Evolutionary conservation across 2,888 invertebrate species (phyloP), one percentile per base, ranked within the genome.

Genomic region (Atrina japonica): DNA sequence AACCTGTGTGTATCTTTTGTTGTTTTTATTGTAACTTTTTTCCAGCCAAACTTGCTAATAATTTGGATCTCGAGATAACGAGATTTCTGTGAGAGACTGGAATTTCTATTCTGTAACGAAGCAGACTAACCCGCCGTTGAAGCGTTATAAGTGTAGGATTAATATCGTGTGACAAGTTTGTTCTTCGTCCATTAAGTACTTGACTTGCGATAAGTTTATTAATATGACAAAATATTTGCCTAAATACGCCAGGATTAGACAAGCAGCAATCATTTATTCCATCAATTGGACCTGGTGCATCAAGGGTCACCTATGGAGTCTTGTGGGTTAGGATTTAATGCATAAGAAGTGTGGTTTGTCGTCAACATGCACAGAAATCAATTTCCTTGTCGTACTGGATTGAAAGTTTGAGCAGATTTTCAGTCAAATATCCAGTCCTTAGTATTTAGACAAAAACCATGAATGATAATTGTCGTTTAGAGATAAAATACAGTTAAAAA

Each of bases 161-260:
- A 80, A 61, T 70, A 70, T 73, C 59, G 65, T 60, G 68, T 83
- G 83, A 80, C 84, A 83, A 82, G 84, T 84, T 85, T 84, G 69
- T 77, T 70, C 68, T 74, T 55, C 68, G 60, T 58, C 80, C 80
- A 82, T 80, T 81, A 81, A 81, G 70, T 70, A 73, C 78, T 81
- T 72, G 63, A 77, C 52, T 50, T 66, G 68, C 55, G 63, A 66
- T 71, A 76, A 73, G 73, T 68, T 73, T 73, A 73, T 71, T 69
- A 73, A 69, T 73, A 59, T 67, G 49, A 50, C 69, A 64, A 73
- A 73, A 73, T 69, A 69, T 69, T 73, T 73, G 50, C 61, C 52
- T 59, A 56, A 66, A 73, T 69, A 58, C 60, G 45, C 45, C 23
- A 29, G 65, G 73, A 68, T 73, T 73, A 73, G 45, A 64, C 59